Evolutionary conservation across 2,113 vertebrate species (phyloP).

Genomic region (Ochotona princeps): DNA sequence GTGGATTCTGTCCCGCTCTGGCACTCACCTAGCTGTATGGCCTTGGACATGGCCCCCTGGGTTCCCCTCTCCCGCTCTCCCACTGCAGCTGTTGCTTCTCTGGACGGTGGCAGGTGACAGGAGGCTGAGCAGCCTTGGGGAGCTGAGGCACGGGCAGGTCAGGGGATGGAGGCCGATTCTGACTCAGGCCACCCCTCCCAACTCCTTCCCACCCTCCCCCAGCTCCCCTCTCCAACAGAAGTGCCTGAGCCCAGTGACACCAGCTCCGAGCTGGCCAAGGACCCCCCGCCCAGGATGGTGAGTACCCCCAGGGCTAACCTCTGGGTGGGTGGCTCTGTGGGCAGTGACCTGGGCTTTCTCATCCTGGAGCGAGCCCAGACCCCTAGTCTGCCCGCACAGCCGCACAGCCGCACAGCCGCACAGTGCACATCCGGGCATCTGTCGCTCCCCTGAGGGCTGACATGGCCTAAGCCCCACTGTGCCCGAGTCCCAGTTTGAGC

Average conservation of each 20-base stretch:
- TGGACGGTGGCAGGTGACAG: neutral
- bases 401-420: too few species aligned
- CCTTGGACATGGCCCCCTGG: neutral
- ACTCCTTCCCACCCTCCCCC: neutral
- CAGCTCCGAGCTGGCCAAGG: neutral
- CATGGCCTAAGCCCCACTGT: neutral
- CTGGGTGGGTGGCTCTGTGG: too few species aligned
- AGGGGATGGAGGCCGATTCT: neutral
- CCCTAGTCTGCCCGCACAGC: too few species aligned
- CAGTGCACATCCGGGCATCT: accelerated
- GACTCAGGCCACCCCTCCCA: neutral
- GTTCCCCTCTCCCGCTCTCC: neutral
- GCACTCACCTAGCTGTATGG: neutral
- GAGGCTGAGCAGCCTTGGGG: neutral
- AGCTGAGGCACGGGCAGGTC: neutral
- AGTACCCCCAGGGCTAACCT: neutral
- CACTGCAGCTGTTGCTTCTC: neutral
- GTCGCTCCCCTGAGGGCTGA: accelerated
- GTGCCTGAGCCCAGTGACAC: neutral
- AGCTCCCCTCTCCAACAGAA: neutral
- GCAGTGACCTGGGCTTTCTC: too few species aligned
- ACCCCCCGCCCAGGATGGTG: neutral
- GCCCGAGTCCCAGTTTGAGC: neutral
- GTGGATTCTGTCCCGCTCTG: neutral
- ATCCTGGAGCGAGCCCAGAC: too few species aligned